Conservation (phyloP, 1,140 invertebrate species). For the Sarcophaga peregrina region DNA sequence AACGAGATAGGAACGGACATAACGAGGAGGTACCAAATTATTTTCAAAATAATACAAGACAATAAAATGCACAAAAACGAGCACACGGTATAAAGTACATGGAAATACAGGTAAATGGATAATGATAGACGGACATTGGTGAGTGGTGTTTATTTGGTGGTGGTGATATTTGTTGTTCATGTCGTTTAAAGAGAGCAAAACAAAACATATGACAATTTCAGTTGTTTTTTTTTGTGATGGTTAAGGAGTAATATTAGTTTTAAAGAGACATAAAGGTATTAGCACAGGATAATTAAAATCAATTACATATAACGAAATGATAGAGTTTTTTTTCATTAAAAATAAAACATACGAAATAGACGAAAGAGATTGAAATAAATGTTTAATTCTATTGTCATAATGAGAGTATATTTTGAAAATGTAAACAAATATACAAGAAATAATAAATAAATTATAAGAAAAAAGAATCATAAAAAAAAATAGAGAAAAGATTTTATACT, state of each 20-base stretch:
- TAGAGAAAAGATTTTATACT: not conserved
- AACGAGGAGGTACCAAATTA: conserved; percentile 23
- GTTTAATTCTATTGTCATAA: conserved; percentile 16
- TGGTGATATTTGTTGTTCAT: conserved; percentile 35
- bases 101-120: conserved; percentile 30
- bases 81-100: not conserved
- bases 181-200: not conserved
- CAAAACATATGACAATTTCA: conserved; percentile 24
- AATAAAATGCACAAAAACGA: not conserved
- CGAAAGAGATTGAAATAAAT: conserved; percentile 35
- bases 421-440: not conserved
- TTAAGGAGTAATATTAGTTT: not conserved
- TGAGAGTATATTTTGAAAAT: not conserved
- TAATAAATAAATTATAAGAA: not conserved
- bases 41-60: not conserved
- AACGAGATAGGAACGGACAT: conserved; percentile 10
- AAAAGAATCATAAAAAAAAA: not conserved
- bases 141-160: not conserved
- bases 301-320: conserved; percentile 47
- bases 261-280: not conserved
- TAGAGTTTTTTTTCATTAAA: conserved; percentile 22
- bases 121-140: not conserved
- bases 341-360: conserved; percentile 29
- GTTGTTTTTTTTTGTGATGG: not conserved
- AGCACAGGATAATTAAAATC: not conserved